Evolutionary conservation across 2,888 invertebrate species (phyloP).

Genomic region (Aphidius colemani): DNA sequence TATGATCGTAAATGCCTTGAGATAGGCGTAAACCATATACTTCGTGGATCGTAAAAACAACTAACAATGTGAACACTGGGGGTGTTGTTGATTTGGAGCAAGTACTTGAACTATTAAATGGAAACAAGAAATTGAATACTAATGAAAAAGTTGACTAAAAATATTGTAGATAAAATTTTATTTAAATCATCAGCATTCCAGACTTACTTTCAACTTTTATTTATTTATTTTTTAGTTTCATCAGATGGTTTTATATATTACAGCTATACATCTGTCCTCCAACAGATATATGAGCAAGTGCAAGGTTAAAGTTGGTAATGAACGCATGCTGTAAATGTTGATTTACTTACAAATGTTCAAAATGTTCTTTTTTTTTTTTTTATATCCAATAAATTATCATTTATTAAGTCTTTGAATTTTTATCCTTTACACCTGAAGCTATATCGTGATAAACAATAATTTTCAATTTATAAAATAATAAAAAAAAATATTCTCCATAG

Average conservation of each 20-base stretch:
- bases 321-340: slow-evolving; percentile 58
- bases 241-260: neutral
- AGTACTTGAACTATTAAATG: slow-evolving; percentile 30
- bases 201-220: too few relatives aligned
- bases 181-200: neutral
- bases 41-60: slow-evolving; percentile 43
- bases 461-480: neutral
- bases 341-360: slow-evolving; percentile 53
- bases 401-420: slow-evolving; percentile 50
- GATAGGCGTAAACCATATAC: slow-evolving; percentile 35
- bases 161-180: neutral
- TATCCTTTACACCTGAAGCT: slow-evolving; percentile 5
- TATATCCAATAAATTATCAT: slow-evolving; percentile 57
- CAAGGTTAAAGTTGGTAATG: slow-evolving; percentile 54
- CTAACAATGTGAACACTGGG: slow-evolving; percentile 43
- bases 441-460: neutral
- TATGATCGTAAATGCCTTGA: slow-evolving; percentile 46
- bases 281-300: slow-evolving; percentile 54
- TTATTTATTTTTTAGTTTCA: slow-evolving; percentile 8
- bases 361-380: slow-evolving; percentile 41
- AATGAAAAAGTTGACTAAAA: neutral
- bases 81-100: slow-evolving; percentile 31
- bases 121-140: neutral
- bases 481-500: too few relatives aligned
- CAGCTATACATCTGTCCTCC: too few relatives aligned